Conservation (phyloP, 2,113 vertebrate genomes). For the Vidua chalybeata region DNA sequence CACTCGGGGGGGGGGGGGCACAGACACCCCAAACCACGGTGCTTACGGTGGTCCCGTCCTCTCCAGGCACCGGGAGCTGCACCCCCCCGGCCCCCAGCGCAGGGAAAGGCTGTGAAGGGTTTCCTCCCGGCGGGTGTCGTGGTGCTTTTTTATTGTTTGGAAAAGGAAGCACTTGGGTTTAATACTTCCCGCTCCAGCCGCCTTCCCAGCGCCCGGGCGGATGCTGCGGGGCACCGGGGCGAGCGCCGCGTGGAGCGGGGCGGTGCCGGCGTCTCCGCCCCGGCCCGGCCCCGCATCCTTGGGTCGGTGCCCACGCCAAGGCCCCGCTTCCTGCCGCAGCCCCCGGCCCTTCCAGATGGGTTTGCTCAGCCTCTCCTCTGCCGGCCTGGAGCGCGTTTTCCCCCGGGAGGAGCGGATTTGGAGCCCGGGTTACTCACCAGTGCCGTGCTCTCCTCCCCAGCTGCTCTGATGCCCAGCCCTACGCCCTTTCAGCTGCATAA, state of each 20-base stretch:
- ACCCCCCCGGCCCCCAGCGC: background rate
- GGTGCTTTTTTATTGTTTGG: conserved; percentile 66
- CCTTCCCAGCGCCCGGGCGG: background rate
- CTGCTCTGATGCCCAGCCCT: background rate
- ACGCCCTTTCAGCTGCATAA: accelerated
- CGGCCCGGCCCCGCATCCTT: background rate
- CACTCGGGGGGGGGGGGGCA: accelerated
- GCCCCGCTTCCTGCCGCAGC: background rate
- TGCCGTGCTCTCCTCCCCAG: background rate
- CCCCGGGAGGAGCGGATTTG: background rate
- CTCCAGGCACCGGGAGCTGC: accelerated
- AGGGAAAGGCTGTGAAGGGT: background rate
- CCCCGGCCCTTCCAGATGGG: background rate
- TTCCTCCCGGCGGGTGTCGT: background rate
- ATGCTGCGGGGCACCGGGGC: background rate
- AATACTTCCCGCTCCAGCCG: conserved; percentile 54
- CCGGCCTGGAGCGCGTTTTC: background rate
- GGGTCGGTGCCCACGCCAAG: accelerated
- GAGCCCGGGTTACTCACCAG: background rate
- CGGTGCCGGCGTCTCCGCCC: background rate
- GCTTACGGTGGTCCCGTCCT: accelerated
- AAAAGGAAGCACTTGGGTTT: conserved; percentile 71
- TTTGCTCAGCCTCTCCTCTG: background rate
- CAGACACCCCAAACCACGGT: accelerated
- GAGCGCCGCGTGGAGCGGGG: accelerated